Evolutionary conservation across 2,888 invertebrate species (phyloP).

Genomic region (Chesias legatella): DNA sequence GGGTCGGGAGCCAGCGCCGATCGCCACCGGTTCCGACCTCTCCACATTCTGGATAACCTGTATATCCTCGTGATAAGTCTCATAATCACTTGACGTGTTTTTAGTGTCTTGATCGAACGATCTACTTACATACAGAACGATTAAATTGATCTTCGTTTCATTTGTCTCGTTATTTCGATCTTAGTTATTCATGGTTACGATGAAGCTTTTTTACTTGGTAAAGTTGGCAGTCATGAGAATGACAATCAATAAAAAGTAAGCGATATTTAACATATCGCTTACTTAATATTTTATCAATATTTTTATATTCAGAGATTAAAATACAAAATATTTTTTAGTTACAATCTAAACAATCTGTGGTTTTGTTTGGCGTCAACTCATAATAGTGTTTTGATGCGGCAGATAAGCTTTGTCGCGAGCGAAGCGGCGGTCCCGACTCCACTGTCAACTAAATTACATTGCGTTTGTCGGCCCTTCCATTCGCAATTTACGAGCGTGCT

Average conservation of each 20-base stretch:
- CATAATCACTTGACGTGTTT: conserved; percentile 5
- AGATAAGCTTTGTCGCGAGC: conserved; percentile 62
- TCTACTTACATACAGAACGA: conserved; percentile 35
- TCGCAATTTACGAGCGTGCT: conserved; percentile 68
- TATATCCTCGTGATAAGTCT: conserved; percentile 14
- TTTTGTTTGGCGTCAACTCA: conserved; percentile 61
- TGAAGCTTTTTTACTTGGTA: too few species aligned
- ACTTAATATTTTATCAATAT: too few species aligned
- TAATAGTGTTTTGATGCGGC: conserved; percentile 73
- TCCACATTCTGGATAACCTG: conserved; percentile 9
- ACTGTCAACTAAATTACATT: conserved; percentile 75
- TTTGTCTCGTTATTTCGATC: conserved; percentile 31
- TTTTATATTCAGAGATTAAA: too few species aligned
- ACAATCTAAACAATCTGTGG: conserved; percentile 63
- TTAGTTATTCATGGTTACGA: conserved; percentile 24
- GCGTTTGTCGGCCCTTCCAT: conserved; percentile 68
- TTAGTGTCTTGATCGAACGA: conserved; percentile 38
- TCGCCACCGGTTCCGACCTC: conserved; percentile 54
- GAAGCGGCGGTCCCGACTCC: conserved; percentile 36
- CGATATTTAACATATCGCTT: too few species aligned
- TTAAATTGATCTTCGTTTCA: conserved; percentile 27
- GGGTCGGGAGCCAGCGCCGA: conserved; percentile 74
- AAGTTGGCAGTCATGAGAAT: too few species aligned
- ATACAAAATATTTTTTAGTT: too few species aligned
- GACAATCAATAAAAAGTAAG: too few species aligned